Conservation (phyloP, 2,888 invertebrate species). For the Exephanes ischioxanthus region DNA sequence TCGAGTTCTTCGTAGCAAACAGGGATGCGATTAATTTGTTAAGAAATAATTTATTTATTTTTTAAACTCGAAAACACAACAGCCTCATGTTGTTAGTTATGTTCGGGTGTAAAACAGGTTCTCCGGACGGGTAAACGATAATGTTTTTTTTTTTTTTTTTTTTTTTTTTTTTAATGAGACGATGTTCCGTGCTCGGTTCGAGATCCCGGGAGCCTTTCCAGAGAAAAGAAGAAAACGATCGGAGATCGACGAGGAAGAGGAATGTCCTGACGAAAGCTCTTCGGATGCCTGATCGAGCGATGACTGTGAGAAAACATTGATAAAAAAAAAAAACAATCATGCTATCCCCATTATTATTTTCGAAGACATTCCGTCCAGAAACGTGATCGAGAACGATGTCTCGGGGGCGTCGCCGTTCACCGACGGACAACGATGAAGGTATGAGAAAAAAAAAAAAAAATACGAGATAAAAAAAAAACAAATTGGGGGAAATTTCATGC, state of each 20-base stretch:
- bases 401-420: background rate
- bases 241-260: background rate
- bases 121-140: too few relatives aligned
- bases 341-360: background rate
- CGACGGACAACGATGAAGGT: background rate
- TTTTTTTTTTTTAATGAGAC: too few relatives aligned
- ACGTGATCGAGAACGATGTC: background rate
- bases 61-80: constrained; percentile 66
- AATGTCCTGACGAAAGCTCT: too few relatives aligned
- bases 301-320: too few relatives aligned
- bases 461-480: background rate
- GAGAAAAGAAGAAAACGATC: background rate
- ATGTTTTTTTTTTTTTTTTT: too few relatives aligned
- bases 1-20: constrained; percentile 63
- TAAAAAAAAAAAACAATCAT: background rate
- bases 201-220: background rate
- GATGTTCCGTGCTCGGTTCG: background rate
- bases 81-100: constrained; percentile 59
- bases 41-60: constrained; percentile 32
- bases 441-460: background rate
- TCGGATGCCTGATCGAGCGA: too few relatives aligned
- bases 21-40: constrained; percentile 78
- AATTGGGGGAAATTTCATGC: background rate
- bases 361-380: background rate
- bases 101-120: background rate